phyloP scores from a whole-genome alignment of 2,888 invertebrate genomes.

The Drosophila diplacantha region DNA sequence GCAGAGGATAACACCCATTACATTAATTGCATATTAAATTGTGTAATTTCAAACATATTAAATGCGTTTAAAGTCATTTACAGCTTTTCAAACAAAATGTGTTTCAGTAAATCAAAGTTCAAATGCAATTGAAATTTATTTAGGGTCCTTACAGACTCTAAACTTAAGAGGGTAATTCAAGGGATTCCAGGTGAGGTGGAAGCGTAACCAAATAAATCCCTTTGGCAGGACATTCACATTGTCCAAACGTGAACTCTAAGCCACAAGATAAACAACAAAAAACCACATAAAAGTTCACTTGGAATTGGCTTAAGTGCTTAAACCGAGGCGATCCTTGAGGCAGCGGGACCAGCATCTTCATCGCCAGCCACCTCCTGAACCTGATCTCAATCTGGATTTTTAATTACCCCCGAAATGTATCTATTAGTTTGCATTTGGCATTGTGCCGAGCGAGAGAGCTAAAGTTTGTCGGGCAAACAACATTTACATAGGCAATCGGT shows the following conservation, averaged over 20 bases:
- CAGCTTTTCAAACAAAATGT: too few relatives aligned
- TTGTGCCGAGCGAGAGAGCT: constrained; percentile 40
- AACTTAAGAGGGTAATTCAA: background rate
- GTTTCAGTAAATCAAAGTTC: constrained; percentile 2
- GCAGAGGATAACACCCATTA: background rate
- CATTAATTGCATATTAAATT: background rate
- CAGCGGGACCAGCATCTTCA: constrained; percentile 30
- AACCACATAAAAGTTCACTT: constrained; percentile 16
- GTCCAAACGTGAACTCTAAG: constrained; percentile 22
- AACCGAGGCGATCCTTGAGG: background rate
- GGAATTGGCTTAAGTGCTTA: constrained; percentile 55
- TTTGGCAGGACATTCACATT: background rate
- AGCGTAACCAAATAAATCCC: background rate
- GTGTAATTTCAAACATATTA: background rate
- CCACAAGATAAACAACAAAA: constrained; percentile 44
- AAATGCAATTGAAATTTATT: background rate
- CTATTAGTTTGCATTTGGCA: constrained; percentile 64
- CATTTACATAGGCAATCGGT: constrained; percentile 53
- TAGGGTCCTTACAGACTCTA: background rate
- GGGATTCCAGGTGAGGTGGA: background rate
- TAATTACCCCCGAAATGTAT: constrained; percentile 58
- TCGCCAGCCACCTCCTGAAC: constrained; percentile 22
- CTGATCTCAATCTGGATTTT: constrained; percentile 48
- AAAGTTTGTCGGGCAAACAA: constrained; percentile 66
- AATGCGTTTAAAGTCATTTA: background rate